A percentile compares a stretch with the other conserved stretches of the same genome.
Evolutionary conservation across 2,888 invertebrate genomes (phyloP).

Genomic region (Lissonota sp.): DNA sequence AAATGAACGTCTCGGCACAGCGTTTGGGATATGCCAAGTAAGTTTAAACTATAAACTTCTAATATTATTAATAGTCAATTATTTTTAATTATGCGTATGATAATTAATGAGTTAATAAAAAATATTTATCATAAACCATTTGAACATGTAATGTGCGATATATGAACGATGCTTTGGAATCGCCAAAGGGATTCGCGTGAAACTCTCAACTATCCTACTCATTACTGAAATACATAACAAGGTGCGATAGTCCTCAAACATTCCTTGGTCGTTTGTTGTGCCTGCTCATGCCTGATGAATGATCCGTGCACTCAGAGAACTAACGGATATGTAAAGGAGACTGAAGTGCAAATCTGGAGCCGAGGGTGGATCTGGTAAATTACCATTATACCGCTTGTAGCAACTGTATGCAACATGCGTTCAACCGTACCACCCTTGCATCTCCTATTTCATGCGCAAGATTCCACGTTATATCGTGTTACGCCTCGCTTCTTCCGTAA

Average conservation of each 20-base stretch:
- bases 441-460: slow-evolving; percentile 40
- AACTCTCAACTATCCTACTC: slow-evolving; percentile 37
- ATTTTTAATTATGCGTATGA: background rate
- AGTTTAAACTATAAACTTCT: slow-evolving; percentile 66
- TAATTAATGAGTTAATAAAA: too few relatives aligned
- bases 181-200: slow-evolving; percentile 9
- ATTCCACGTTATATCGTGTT: slow-evolving; percentile 49
- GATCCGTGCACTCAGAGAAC: slow-evolving; percentile 39
- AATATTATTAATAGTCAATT: background rate
- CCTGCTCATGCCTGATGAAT: slow-evolving; percentile 26
- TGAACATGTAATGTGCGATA: too few relatives aligned
- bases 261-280: slow-evolving; percentile 52
- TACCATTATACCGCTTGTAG: slow-evolving; percentile 29
- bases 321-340: slow-evolving; percentile 1
- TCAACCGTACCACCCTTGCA: slow-evolving; percentile 30
- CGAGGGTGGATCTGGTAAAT: slow-evolving; percentile 43
- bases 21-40: slow-evolving; percentile 82
- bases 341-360: slow-evolving; percentile 19
- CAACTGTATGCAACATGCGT: slow-evolving; percentile 38
- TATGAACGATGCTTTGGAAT: background rate
- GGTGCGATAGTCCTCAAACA: slow-evolving; percentile 39
- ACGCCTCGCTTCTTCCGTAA: slow-evolving; percentile 39
- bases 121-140: too few relatives aligned
- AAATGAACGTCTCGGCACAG: slow-evolving; percentile 82
- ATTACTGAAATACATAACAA: slow-evolving; percentile 39